Evolutionary conservation across 2,888 invertebrate genomes (phyloP), one percentile per base, ranked within the genome.

Genomic region (Metallyticus violacea): DNA sequence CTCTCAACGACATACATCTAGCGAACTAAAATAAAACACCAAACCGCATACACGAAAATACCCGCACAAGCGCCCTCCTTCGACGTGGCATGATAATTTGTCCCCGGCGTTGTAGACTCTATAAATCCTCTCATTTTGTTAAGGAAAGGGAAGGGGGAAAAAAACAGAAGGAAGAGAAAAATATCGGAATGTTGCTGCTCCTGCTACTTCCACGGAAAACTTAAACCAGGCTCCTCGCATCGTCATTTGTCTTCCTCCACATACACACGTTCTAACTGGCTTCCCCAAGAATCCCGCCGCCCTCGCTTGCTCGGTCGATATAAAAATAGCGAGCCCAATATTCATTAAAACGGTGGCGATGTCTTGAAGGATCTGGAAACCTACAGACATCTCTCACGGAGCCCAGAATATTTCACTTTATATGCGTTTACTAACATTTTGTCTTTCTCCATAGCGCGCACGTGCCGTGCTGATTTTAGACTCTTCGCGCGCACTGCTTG

Each of bases 81-180:
- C 76, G 25, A 40, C 82, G 26, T 76, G 77, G 83, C 29, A 83
- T 83, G 77, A 83, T 83, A 83, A 83, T 83, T 83, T 83, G 83
- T 83, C 77, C 28, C 77, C 29, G 77, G 2, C 83, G 29, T n/a
- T n/a, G 28, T 28, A 25, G 27, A 83, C 77, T 83, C 77, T 83
- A 83, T 83, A 83, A 83, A 83, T 83, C 83, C 83, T 83, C 40
- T 62, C 77, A 28, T 83, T 83, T 83, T 62, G 40, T 40, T 76
- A 82, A 26, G 27, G 25, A 77, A 15, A 83, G 29, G 27, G 76
- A 26, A 62, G 6, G 9, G 25, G 26, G 26, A 77, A 15, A 83
- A 77, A 77, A 83, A 77, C 76, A 26, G 22, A 76, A 77, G 27
- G 28, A 26, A 83, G 6, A 77, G n/a, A 76, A 22, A 76, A 26